These are phyloP conservation scores for Amyelois transitella DNA, from an alignment of 1,140 invertebrate genomes.

Conservation along the genomic window DNA sequence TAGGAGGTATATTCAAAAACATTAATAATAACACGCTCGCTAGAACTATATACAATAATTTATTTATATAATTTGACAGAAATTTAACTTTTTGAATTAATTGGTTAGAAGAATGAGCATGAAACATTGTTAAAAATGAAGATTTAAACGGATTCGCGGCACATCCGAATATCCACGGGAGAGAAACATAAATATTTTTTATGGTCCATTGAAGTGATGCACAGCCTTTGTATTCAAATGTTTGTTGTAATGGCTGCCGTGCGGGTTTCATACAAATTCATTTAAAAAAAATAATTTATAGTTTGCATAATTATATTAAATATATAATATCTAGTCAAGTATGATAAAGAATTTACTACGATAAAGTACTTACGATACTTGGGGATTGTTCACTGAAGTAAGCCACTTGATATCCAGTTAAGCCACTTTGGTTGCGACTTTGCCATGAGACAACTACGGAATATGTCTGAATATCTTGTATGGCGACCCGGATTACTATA, in stretches of 20 bases:
- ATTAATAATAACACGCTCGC: too few species aligned
- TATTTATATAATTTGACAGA: not conserved
- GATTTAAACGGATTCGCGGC: conserved; percentile 57
- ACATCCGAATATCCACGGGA: conserved; percentile 50
- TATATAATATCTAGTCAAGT: not conserved
- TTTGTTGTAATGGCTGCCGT: conserved; percentile 56
- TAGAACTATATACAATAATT: too few species aligned
- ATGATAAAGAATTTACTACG: not conserved
- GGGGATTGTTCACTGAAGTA: conserved; percentile 83
- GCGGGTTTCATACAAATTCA: conserved; percentile 33
- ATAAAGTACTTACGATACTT: conserved; percentile 44
- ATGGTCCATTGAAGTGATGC: conserved; percentile 69
- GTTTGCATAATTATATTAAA: not conserved
- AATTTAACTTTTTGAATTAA: not conserved
- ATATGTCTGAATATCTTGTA: conserved; percentile 91
- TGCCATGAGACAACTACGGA: conserved; percentile 93
- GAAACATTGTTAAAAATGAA: conserved; percentile 52
- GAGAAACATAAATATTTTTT: conserved; percentile 70
- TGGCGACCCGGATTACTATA: conserved; percentile 85
- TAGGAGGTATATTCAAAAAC: too few species aligned
- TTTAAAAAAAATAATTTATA: conserved; percentile 21
- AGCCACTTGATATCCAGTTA: conserved; percentile 89
- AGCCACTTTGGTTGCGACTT: conserved; percentile 88
- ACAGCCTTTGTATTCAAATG: conserved; percentile 68
- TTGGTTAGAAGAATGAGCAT: conserved; percentile 12